Percentiles rank a stretch among this genome's conserved stretches.
These are phyloP conservation scores for Collichthys lucidus DNA, from an alignment of 2,113 vertebrate species.

Conservation along the genomic window DNA sequence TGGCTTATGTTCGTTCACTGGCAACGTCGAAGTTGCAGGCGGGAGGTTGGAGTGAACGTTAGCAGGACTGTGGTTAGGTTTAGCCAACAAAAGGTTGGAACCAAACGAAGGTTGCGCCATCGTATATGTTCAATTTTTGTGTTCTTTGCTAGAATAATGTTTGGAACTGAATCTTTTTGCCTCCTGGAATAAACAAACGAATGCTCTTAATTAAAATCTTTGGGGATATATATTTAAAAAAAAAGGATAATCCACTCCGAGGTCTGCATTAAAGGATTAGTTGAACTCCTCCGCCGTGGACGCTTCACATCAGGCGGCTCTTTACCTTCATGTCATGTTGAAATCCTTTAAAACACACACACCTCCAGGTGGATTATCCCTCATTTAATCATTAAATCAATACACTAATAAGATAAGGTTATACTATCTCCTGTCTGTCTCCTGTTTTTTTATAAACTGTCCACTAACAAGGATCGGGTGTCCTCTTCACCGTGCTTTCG, in stretches of 20 bases:
- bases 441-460: neutral
- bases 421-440: neutral
- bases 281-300: conserved; percentile 4
- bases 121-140: too few relatives aligned
- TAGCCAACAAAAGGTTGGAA: neutral
- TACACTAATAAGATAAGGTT: conserved; percentile 32
- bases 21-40: neutral
- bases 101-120: too few relatives aligned
- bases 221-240: neutral
- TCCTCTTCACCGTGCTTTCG: conserved; percentile 25
- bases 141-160: too few relatives aligned
- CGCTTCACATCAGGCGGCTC: neutral
- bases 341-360: conserved; percentile 20
- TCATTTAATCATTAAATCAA: conserved; percentile 52
- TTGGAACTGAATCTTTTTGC: neutral
- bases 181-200: neutral
- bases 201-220: conserved; percentile 7
- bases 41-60: neutral
- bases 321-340: neutral
- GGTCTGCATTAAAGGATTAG: conserved; percentile 28
- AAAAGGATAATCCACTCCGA: conserved; percentile 32
- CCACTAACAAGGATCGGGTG: conserved; percentile 8
- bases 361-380: conserved; percentile 20
- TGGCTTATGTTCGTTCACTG: neutral
- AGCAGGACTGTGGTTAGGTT: neutral